Evolutionary conservation across 2,797 vertebrate species (phyloP).

Genomic region (Chloroceryle inda): DNA sequence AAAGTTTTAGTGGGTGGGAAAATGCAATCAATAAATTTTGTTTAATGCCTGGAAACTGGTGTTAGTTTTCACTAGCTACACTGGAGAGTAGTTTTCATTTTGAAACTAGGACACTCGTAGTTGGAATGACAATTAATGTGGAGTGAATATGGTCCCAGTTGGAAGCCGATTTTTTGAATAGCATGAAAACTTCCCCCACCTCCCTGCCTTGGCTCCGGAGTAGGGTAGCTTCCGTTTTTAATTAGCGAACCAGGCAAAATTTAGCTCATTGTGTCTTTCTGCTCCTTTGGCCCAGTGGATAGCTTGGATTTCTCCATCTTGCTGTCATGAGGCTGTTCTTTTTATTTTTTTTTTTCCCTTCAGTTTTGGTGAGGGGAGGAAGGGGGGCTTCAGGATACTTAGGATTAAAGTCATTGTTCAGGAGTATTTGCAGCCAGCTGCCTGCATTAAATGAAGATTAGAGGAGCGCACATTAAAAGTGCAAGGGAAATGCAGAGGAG

Average conservation of each 20-base stretch:
- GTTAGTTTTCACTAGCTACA: conserved; percentile 64
- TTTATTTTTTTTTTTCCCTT: conserved; percentile 15
- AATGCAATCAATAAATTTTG: conserved; percentile 71
- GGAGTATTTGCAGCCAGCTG: conserved; percentile 88
- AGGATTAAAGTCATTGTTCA: conserved; percentile 87
- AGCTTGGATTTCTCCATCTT: conserved; percentile 75
- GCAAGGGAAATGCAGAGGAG: conserved; percentile 66
- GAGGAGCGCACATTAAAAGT: conserved; percentile 68
- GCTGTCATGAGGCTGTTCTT: conserved; percentile 67
- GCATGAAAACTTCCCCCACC: conserved; percentile 75
- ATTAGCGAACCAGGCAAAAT: conserved; percentile 83
- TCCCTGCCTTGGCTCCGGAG: conserved; percentile 80
- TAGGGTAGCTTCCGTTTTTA: conserved; percentile 89
- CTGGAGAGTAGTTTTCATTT: conserved; percentile 79
- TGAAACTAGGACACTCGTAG: conserved; percentile 93
- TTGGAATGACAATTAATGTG: conserved; percentile 93
- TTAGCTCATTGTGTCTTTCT: conserved; percentile 79
- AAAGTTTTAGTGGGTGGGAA: conserved; percentile 74
- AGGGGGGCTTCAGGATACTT: conserved; percentile 81
- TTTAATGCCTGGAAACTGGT: conserved; percentile 62
- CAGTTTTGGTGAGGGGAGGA: conserved; percentile 47
- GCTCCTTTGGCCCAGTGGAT: conserved; percentile 78
- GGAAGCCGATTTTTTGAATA: conserved; percentile 81
- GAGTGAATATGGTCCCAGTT: conserved; percentile 80
- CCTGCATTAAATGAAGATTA: conserved; percentile 90